Evolutionary conservation across 2,113 vertebrate species (phyloP).

Genomic region (Nothobranchius kuhntae): DNA sequence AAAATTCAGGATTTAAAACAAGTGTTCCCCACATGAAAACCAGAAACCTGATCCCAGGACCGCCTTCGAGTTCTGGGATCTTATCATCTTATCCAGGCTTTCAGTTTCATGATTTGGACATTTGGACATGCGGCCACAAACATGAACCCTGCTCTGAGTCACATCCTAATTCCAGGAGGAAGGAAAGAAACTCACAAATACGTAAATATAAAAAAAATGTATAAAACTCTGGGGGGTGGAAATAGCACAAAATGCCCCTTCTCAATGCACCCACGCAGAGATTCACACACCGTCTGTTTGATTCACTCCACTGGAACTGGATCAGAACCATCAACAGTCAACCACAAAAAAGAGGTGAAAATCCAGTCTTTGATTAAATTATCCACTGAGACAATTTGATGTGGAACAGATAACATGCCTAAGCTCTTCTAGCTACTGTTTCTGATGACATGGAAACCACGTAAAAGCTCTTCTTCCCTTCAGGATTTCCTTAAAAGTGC

Average conservation of each 20-base stretch:
- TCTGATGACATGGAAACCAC: background rate
- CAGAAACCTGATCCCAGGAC: slow-evolving; percentile 18
- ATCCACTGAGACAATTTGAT: slow-evolving; percentile 1
- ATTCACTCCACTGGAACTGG: slow-evolving; percentile 28
- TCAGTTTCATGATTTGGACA: background rate
- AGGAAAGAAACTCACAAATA: slow-evolving; percentile 1
- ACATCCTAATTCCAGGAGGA: slow-evolving; percentile 23
- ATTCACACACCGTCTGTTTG: background rate
- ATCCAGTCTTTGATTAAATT: slow-evolving; percentile 27
- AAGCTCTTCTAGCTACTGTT: background rate
- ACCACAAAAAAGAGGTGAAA: slow-evolving; percentile 9
- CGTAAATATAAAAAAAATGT: background rate
- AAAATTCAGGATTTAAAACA: background rate
- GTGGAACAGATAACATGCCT: background rate
- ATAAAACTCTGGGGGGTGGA: slow-evolving; percentile 11
- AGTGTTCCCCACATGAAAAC: slow-evolving; percentile 20
- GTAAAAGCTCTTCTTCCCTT: background rate
- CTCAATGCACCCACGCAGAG: slow-evolving; percentile 27
- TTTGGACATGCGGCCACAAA: too few relatives aligned
- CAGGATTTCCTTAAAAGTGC: slow-evolving; percentile 28
- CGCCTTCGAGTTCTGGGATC: slow-evolving; percentile 1
- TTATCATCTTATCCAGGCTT: slow-evolving; percentile 9
- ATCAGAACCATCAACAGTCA: slow-evolving; percentile 32
- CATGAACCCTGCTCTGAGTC: slow-evolving; percentile 12
- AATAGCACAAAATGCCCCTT: slow-evolving; percentile 12